Percentiles rank a stretch among this genome's conserved stretches.
Evolutionary conservation across 2,113 vertebrate genomes (phyloP).

Genomic region (Dolichotis patagonum): DNA sequence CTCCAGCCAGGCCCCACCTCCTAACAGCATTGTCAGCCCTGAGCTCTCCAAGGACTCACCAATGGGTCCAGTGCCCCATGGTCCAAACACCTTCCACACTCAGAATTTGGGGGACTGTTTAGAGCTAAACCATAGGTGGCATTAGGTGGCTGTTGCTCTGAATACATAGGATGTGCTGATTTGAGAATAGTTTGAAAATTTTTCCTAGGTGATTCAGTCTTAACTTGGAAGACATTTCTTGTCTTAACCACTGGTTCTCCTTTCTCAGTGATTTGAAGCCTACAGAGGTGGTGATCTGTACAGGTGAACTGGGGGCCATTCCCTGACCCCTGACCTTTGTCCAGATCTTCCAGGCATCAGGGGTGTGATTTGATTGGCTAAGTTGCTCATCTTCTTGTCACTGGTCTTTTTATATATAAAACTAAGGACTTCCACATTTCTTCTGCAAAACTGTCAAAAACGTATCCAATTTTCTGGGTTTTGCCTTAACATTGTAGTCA

Average conservation of each 20-base stretch:
- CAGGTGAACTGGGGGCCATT: rapidly evolving
- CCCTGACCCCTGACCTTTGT: rapidly evolving
- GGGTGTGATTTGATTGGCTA: too few relatives aligned
- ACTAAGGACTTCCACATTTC: not conserved
- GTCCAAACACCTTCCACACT: not conserved
- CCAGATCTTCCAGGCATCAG: not conserved
- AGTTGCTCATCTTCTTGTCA: not conserved
- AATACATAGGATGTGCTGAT: rapidly evolving
- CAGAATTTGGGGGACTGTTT: not conserved
- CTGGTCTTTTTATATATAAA: not conserved
- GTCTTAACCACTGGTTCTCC: not conserved
- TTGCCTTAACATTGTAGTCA: not conserved
- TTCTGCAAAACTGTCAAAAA: not conserved
- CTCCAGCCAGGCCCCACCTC: not conserved
- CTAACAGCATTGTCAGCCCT: not conserved
- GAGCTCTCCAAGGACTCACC: not conserved
- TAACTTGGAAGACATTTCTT: not conserved
- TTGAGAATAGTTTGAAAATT: not conserved
- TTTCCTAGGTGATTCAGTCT: not conserved
- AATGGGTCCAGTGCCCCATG: not conserved
- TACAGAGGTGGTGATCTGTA: not conserved
- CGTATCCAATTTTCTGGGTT: not conserved
- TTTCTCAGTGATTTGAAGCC: not conserved
- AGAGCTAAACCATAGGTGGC: not conserved
- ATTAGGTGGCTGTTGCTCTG: not conserved